Evolutionary conservation across 2,888 invertebrate species (phyloP), one percentile per base, ranked within the genome.

Genomic region (Acanthococcus lagerstroemiae): DNA sequence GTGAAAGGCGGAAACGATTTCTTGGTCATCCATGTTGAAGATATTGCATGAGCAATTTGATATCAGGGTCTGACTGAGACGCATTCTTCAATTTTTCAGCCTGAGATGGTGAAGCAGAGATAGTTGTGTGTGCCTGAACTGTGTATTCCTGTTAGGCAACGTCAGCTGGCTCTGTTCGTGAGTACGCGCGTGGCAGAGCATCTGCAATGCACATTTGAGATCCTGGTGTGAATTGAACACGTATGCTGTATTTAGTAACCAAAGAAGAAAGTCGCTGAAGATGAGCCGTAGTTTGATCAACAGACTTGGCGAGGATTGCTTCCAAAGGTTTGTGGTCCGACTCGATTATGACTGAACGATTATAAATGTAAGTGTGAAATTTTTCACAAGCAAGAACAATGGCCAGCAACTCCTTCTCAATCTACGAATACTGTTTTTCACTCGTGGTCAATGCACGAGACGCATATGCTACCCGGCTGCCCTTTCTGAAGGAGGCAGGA

Each of bases 401-500:
- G 2, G 75, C 74, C 37, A 74, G 58, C 9, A 72, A 69, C 67
- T 75, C 74, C 68, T 74, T 74, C 61, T 75, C 74, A 6, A 74
- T 74, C 66, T 74, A 73, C 19, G 72, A 70, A 69, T 73, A 74
- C 9, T 66, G 70, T 21, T 56, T 24, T 69, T 74, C 72, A 6
- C 70, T 70, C 17, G 67, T 26, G 6, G 72, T 72, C 26, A 74
- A 61, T 0, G 73, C 67, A 68, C 71, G 72, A 37, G 74, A 74
- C 9, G 74, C 75, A 70, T 74, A 76, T n/a, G 6, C 72, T 73
- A n/a, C 75, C 70, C 4, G 74, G 75, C 61, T 73, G 70, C 19
- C 71, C 71, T 26, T 75, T 55, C 55, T 67, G 67, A 6, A 68
- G 6, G 1, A 67, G 46, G 1, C 46, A 54, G 45, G 61, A 22